phyloP scores from a whole-genome alignment of 2,888 invertebrate genomes.

The Leptinotarsa tumamoca region DNA sequence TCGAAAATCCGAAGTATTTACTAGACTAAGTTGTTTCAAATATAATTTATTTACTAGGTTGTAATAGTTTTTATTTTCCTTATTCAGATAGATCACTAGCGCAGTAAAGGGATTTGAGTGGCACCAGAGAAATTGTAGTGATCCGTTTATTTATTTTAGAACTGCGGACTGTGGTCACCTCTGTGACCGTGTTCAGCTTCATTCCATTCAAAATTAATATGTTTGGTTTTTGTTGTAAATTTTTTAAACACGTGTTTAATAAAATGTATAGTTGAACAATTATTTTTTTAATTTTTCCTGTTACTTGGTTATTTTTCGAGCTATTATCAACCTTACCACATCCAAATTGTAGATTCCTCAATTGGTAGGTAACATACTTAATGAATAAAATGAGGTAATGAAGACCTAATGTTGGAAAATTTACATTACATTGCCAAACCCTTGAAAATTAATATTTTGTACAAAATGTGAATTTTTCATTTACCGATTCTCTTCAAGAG shows the following conservation, averaged over 20 bases:
- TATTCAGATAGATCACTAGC: slow-evolving; percentile 12
- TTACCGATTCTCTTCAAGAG: too few species aligned
- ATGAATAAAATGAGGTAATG: too few species aligned
- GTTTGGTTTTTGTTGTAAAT: slow-evolving; percentile 43
- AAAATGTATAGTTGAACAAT: slow-evolving; percentile 41
- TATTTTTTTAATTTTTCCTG: neutral
- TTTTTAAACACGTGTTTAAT: slow-evolving; percentile 52
- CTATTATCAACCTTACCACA: neutral
- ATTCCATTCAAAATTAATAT: slow-evolving; percentile 50
- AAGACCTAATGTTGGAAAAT: too few species aligned
- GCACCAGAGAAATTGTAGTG: slow-evolving; percentile 35
- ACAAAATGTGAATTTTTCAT: too few species aligned
- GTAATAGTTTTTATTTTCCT: slow-evolving; percentile 22
- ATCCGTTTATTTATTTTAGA: slow-evolving; percentile 21
- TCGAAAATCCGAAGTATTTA: slow-evolving; percentile 29
- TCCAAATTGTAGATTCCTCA: too few species aligned
- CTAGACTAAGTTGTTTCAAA: slow-evolving; percentile 31
- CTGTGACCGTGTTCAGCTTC: slow-evolving; percentile 45
- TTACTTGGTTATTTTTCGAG: neutral
- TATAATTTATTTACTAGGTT: slow-evolving; percentile 31
- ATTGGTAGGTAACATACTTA: too few species aligned
- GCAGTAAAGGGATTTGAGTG: slow-evolving; percentile 33
- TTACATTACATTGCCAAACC: too few species aligned
- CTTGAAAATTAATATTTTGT: too few species aligned
- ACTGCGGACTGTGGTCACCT: neutral